phyloP scores from a whole-genome alignment of 2,888 invertebrate species.

The Homarus gammarus region DNA sequence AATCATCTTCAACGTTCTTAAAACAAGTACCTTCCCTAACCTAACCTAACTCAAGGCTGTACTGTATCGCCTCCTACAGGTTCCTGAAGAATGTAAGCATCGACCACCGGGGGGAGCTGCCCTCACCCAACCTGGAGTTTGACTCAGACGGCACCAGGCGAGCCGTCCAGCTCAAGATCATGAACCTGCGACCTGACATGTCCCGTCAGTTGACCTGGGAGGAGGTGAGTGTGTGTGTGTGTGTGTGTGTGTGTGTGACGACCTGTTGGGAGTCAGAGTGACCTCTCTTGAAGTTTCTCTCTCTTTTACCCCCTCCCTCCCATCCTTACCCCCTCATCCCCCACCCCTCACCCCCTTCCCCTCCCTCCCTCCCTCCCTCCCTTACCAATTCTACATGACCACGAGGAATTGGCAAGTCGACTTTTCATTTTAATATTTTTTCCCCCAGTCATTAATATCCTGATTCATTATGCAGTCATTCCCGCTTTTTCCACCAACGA shows the following conservation, averaged over 20 bases:
- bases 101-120: constrained; percentile 84
- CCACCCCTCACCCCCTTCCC: not conserved
- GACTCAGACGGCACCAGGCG: constrained; percentile 93
- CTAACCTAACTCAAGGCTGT: too few species aligned
- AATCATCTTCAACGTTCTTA: not conserved
- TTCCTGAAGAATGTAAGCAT: constrained; percentile 93
- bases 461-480: not conserved
- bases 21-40: too few species aligned
- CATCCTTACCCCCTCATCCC: not conserved
- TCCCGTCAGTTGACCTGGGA: constrained; percentile 94
- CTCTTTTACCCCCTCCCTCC: not conserved
- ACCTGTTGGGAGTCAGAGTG: too few species aligned
- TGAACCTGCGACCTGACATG: constrained; percentile 91
- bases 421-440: not conserved
- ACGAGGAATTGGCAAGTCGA: not conserved
- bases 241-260: too few species aligned
- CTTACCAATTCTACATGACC: too few species aligned
- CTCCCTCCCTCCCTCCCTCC: not conserved
- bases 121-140: constrained; percentile 91
- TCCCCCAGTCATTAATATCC: too few species aligned
- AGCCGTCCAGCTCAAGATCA: constrained; percentile 93
- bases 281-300: not conserved
- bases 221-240: constrained; percentile 83
- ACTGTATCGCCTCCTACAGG: constrained; percentile 77
- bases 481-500: not conserved